These are phyloP conservation scores for Phrynosoma blainvillii DNA, from an alignment of 2,113 vertebrate species.

Conservation along the genomic window DNA sequence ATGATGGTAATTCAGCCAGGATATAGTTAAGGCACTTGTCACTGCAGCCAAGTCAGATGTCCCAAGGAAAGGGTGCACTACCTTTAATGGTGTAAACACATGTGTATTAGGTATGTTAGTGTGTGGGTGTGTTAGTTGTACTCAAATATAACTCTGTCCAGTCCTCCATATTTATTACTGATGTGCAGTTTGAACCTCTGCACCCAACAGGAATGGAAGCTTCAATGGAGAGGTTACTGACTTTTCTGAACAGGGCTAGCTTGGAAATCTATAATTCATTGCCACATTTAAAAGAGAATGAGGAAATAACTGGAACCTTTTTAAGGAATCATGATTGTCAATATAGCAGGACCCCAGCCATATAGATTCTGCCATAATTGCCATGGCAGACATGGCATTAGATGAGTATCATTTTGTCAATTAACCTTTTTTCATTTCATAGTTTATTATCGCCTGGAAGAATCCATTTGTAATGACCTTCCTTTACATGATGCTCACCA, in stretches of 20 bases:
- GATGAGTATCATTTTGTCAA: conserved; percentile 78
- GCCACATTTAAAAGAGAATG: conserved; percentile 45
- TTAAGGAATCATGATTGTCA: conserved; percentile 60
- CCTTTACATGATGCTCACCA: conserved; percentile 39
- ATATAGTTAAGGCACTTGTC: no score
- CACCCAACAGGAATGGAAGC: neutral
- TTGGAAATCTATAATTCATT: conserved; percentile 58
- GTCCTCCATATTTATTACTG: neutral
- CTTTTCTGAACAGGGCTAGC: conserved; percentile 7
- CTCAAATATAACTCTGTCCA: neutral
- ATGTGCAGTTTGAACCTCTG: no score
- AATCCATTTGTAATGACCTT: conserved; percentile 66
- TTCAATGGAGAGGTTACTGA: conserved; percentile 13
- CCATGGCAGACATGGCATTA: conserved; percentile 52
- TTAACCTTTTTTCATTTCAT: conserved; percentile 76
- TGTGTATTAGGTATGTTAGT: no score
- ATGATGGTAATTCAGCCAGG: neutral
- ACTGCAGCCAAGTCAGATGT: no score
- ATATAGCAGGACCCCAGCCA: conserved; percentile 62
- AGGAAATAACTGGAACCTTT: conserved; percentile 51
- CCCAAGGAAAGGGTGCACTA: no score
- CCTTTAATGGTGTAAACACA: no score
- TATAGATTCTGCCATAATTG: conserved; percentile 59
- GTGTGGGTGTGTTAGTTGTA: neutral
- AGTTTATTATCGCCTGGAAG: conserved; percentile 71